Percentiles rank a stretch among this genome's conserved stretches.
These are phyloP conservation scores for Heliconius ismenius DNA, from an alignment of 2,888 invertebrate genomes.

Conservation along the genomic window DNA sequence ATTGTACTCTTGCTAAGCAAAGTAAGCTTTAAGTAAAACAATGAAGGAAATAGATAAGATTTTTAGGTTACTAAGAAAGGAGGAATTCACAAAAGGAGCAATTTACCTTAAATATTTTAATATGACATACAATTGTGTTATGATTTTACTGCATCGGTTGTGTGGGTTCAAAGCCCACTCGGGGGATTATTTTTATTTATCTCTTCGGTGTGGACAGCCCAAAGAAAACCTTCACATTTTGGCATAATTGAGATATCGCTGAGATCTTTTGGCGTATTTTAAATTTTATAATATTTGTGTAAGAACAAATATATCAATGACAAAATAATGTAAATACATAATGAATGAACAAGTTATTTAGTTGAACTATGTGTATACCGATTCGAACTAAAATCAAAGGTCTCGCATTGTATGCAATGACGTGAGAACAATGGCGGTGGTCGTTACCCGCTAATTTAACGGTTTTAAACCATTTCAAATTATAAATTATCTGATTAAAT, in stretches of 20 bases:
- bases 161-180: neutral
- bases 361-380: conserved; percentile 14
- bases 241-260: neutral
- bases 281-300: neutral
- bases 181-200: neutral
- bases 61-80: conserved; percentile 9
- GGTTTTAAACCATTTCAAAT: conserved; percentile 32
- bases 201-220: neutral
- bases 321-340: neutral
- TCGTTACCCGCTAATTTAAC: conserved; percentile 35
- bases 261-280: no score
- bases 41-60: conserved; percentile 8
- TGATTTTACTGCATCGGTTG: neutral
- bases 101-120: conserved; percentile 7
- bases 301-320: neutral
- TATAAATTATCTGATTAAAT: conserved; percentile 28
- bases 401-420: conserved; percentile 39
- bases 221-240: neutral
- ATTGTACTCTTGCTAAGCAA: neutral
- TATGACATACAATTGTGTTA: neutral
- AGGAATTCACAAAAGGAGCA: neutral
- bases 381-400: conserved; percentile 34
- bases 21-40: conserved; percentile 6
- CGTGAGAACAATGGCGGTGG: conserved; percentile 33
- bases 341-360: conserved; percentile 1